phyloP scores from a whole-genome alignment of 2,113 vertebrate genomes.

The Esox niger region DNA sequence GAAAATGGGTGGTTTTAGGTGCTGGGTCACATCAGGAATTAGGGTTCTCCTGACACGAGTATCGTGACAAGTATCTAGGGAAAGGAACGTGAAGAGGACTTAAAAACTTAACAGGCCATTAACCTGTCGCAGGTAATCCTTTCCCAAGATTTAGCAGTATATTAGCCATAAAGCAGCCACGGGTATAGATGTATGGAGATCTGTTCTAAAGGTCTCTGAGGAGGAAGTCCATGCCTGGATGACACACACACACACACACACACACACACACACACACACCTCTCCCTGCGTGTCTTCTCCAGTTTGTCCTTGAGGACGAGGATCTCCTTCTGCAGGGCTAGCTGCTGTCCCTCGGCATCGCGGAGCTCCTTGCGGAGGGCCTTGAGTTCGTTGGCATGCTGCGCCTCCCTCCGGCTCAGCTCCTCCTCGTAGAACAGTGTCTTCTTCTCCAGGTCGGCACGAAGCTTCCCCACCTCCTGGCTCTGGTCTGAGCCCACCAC shows the following conservation, averaged over 20 bases:
- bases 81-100: no score
- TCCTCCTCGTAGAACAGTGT: conserved; percentile 90
- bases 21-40: no score
- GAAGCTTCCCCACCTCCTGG: conserved; percentile 88
- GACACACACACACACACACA: not conserved
- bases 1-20: no score
- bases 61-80: no score
- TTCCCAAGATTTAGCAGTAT: no score
- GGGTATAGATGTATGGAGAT: no score
- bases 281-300: conserved; percentile 92
- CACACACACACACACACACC: conserved; percentile 61
- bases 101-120: no score
- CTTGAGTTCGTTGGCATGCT: conserved; percentile 87
- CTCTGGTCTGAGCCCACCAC: conserved; percentile 81
- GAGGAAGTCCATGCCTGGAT: no score
- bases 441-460: conserved; percentile 92
- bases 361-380: conserved; percentile 88
- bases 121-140: no score
- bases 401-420: conserved; percentile 81
- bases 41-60: no score
- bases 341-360: conserved; percentile 93
- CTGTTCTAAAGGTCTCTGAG: no score
- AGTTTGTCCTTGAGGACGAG: conserved; percentile 96
- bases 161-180: no score
- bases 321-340: conserved; percentile 93